Percentiles rank a stretch among this genome's conserved stretches.
Conservation (phyloP, 2,113 vertebrate species). For the Mus pahari region DNA sequence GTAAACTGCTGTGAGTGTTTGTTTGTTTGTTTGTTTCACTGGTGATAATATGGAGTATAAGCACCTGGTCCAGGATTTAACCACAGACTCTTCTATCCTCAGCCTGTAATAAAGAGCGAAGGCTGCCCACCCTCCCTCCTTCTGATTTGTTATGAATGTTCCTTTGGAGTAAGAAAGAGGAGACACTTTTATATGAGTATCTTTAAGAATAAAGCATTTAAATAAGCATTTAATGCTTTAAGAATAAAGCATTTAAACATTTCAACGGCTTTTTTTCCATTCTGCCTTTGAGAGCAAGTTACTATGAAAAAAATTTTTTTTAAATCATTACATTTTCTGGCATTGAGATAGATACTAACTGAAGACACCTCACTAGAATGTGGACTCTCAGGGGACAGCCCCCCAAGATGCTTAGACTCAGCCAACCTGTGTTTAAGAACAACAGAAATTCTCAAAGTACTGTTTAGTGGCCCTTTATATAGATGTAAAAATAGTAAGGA, state of each 20-base stretch:
- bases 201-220: background rate
- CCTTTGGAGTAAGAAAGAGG: background rate
- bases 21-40: background rate
- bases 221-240: background rate
- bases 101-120: background rate
- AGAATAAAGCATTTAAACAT: background rate
- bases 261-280: background rate
- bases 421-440: background rate
- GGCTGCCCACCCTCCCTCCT: too few species aligned
- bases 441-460: background rate
- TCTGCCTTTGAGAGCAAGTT: background rate
- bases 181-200: background rate
- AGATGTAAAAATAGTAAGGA: background rate
- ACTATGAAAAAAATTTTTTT: background rate
- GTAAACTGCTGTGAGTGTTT: background rate
- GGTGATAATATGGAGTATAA: accelerated
- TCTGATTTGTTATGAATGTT: background rate
- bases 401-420: too few species aligned
- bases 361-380: background rate
- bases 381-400: accelerated
- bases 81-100: background rate
- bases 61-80: background rate
- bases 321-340: background rate
- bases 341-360: background rate
- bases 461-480: background rate